Conservation (phyloP, 1,140 invertebrate species). For the Drosophila simulans region DNA sequence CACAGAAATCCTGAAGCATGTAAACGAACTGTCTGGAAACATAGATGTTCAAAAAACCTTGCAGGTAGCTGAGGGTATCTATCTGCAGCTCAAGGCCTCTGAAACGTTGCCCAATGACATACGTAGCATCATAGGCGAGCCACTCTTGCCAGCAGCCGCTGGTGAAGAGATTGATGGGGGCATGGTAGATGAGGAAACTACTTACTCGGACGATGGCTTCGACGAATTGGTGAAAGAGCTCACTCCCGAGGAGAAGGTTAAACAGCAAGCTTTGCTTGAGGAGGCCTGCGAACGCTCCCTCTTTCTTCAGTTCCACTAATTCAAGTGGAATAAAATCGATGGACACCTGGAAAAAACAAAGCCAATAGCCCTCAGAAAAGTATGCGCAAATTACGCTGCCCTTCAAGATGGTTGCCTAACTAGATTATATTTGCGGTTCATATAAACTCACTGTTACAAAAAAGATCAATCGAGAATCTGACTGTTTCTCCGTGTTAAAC, state of each 20-base stretch:
- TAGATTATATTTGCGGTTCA: not conserved
- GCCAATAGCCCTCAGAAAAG: conserved; percentile 54
- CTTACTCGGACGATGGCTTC: conserved; percentile 76
- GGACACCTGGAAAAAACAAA: conserved; percentile 7
- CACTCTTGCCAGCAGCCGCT: conserved; percentile 65
- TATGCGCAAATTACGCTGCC: conserved; percentile 61
- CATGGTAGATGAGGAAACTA: conserved; percentile 29
- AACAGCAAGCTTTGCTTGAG: conserved; percentile 66
- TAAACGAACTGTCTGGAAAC: conserved; percentile 95
- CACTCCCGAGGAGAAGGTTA: conserved; percentile 68
- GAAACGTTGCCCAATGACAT: conserved; percentile 89
- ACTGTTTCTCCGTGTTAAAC: conserved; percentile 1
- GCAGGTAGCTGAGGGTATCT: conserved; percentile 95
- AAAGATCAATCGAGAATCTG: not conserved
- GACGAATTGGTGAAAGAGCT: conserved; percentile 69
- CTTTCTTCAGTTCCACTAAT: conserved; percentile 61
- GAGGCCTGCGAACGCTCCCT: conserved; percentile 80
- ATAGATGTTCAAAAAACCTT: conserved; percentile 93
- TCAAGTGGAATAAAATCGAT: not conserved
- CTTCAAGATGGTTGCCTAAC: conserved; percentile 1
- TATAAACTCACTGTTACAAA: not conserved
- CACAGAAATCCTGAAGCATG: conserved; percentile 98
- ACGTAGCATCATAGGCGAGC: conserved; percentile 88
- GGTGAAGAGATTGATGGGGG: conserved; percentile 51
- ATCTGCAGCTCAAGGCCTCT: conserved; percentile 90